Conservation (phyloP, 2,888 invertebrate species). For the Chrysotoxum bicinctum region DNA sequence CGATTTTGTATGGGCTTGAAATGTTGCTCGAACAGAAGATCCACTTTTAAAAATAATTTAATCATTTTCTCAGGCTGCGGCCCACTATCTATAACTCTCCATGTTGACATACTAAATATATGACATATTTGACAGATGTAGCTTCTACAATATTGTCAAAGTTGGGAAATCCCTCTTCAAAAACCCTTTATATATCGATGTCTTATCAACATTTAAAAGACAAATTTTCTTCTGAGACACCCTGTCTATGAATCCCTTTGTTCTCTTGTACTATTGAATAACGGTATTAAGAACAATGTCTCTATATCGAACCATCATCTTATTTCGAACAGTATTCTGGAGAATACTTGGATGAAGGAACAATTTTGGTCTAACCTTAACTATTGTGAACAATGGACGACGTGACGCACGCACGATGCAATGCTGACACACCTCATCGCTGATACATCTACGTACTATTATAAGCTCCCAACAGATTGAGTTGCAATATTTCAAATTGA, state of each 20-base stretch:
- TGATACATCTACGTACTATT: background rate
- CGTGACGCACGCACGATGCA: too few species aligned
- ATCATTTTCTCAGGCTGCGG: too few species aligned
- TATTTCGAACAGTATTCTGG: background rate
- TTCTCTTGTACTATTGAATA: background rate
- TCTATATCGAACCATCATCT: background rate
- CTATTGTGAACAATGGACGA: background rate
- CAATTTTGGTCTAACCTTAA: conserved; percentile 7
- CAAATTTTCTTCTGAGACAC: background rate
- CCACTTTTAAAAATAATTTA: too few species aligned
- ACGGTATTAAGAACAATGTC: background rate
- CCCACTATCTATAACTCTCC: too few species aligned
- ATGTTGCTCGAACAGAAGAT: too few species aligned
- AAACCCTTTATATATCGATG: too few species aligned
- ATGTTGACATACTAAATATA: too few species aligned
- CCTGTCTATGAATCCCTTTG: background rate
- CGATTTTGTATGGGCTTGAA: too few species aligned
- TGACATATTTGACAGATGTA: too few species aligned
- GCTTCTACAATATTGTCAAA: too few species aligned
- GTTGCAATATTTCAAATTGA: conserved; percentile 5
- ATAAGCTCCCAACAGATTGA: background rate
- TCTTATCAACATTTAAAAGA: too few species aligned
- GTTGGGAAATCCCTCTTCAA: too few species aligned
- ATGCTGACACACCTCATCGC: background rate
- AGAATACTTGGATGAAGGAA: background rate